Base-by-base conservation (phyloP, 1,140 invertebrate genomes). In the Ceratosolen solmsi region DNA sequence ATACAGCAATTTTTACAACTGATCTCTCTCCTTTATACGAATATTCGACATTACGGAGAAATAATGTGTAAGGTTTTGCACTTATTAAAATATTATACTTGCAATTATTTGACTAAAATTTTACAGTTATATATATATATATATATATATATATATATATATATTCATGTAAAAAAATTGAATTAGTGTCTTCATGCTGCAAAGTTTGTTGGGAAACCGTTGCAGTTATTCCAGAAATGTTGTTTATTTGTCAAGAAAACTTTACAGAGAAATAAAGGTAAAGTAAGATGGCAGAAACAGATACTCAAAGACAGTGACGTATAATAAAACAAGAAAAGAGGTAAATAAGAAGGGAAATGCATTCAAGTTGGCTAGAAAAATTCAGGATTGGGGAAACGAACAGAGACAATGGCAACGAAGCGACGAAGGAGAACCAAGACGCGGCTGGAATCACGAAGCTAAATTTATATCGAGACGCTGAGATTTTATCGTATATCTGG, bases 321-420 rank as follows among this genome's bases (percentile, higher is more conserved):
- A 56, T 56, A 74, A 54, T 54, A 56, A 74, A 74, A 74, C 8
- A n/a, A 30, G n/a, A 74, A 60, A 58, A 79, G 65, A n/a, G 22
- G 54, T 70, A 30, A 63, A 72, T 54, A 76, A 72, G 11, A 54
- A 51, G 20, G 17, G 38, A 68, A 78, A 46, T 68, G 38, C 33
- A 68, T 38, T 38, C 20, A 22, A 68, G 33, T 38, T 36, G 33
- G 13, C 17, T 68, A n/a, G 63, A 68, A 68, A 38, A 68, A 68
- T 38, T 38, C 33, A 9, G 20, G 63, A 36, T 68, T 68, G 63
- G 11, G 20, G 33, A 38, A 68, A n/a, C 15, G 20, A 15, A 58
- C 5, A 60, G 41, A 71, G 71, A 46, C 46, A 30, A 71, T 51
- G 56, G 30, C 41, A 77, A 65, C n/a, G 49, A 51, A 51, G 70